Evolutionary conservation across 2,888 invertebrate species (phyloP), one percentile per base, ranked within the genome.

Genomic region (Thecocarcelia acutangulata): DNA sequence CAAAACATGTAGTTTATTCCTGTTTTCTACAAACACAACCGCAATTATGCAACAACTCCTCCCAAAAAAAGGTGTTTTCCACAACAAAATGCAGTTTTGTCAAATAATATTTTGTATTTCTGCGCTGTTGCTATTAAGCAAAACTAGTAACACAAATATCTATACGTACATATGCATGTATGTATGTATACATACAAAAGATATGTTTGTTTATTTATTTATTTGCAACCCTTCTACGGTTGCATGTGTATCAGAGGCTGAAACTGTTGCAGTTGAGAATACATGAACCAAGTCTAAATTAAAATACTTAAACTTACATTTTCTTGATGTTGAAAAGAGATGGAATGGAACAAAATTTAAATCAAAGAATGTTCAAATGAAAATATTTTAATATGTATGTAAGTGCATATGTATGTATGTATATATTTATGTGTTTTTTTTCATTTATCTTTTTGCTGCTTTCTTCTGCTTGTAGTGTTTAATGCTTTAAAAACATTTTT

Each of bases 51-150:
- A 77, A 74, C 74, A 78, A 78, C 83, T 80, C 80, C 80, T 77
- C 83, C 83, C 72, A 68, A 40, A 70, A 80, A 78, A 61, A 73
- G 78, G 83, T 70, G 73, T 70, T 69, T 61, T 63, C 44, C 50
- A 75, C 58, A 64, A 59, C n/a, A 70, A 70, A 50, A 42, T 68
- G 61, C 68, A 63, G 24, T 72, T 52, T 58, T 15, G 33, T n/a
- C 0, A 15, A 54, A 66, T 37, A 24, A 33, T 52, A 21, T 11
- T 56, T 66, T 48, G 17, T 46, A 52, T 17, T 59, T n/a, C 24
- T 73, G 70, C 68, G 76, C 72, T 61, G 61, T 54, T 61, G n/a
- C 56, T 40, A 40, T n/a, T 33, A 15, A 33, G 54, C 19, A 48
- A 42, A 44, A 33, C 12, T 33, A 50, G 3, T 6, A 9, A 28